phyloP scores from a whole-genome alignment of 2,113 vertebrate genomes.

The Daphoenositta chrysoptera region DNA sequence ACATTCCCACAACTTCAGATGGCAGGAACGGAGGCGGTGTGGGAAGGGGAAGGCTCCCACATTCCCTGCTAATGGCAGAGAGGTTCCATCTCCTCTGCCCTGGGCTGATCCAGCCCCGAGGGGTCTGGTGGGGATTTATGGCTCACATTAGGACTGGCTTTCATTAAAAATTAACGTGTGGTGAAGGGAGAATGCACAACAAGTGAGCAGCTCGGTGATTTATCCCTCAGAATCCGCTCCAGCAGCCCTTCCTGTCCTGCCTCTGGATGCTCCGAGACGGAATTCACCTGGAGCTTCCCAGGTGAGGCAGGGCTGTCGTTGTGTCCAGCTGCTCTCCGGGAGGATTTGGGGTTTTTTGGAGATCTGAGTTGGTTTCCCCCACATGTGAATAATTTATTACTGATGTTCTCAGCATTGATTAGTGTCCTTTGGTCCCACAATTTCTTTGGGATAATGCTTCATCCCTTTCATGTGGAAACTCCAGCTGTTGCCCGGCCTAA shows the following conservation, averaged over 20 bases:
- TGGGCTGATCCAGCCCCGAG: constrained; percentile 68
- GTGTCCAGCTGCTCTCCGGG: background rate
- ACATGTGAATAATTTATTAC: constrained; percentile 73
- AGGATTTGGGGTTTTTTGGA: constrained; percentile 46
- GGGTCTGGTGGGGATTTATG: constrained; percentile 77
- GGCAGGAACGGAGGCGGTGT: constrained; percentile 43
- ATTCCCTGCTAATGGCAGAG: constrained; percentile 70
- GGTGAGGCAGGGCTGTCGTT: background rate
- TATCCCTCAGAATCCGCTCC: constrained; percentile 18
- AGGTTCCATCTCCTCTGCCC: constrained; percentile 43
- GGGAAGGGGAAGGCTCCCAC: constrained; percentile 21
- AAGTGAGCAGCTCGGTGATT: constrained; percentile 39
- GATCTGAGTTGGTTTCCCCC: constrained; percentile 63
- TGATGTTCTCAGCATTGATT: constrained; percentile 65
- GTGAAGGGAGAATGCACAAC: constrained; percentile 58
- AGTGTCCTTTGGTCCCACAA: constrained; percentile 63
- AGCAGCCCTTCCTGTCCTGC: background rate
- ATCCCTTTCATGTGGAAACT: constrained; percentile 67
- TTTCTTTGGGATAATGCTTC: constrained; percentile 56
- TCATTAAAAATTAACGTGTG: constrained; percentile 81
- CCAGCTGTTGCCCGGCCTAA: constrained; percentile 28
- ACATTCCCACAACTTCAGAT: constrained; percentile 47
- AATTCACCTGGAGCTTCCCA: constrained; percentile 20
- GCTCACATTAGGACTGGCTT: constrained; percentile 74
- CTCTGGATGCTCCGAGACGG: background rate